Conservation (phyloP, 2,113 vertebrate species). For the Alligator mississippiensis region DNA sequence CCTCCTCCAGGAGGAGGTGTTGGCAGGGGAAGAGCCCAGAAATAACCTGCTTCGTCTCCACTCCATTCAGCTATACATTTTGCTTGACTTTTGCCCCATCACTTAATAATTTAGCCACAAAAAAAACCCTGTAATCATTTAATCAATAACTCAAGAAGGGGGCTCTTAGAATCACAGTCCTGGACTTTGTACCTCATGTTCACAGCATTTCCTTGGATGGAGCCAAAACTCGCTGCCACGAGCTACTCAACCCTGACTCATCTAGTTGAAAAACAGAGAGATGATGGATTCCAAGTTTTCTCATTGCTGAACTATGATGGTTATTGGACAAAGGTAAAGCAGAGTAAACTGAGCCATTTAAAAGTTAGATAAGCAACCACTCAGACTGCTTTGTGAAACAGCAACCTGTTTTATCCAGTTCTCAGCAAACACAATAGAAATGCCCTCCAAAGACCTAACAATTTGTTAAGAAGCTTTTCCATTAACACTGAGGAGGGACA, state of each 20-base stretch:
- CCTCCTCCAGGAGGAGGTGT: background rate
- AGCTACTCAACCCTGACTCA: constrained; percentile 22
- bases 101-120: background rate
- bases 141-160: constrained; percentile 23
- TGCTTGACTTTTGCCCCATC: accelerated
- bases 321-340: constrained; percentile 50
- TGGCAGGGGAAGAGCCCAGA: background rate
- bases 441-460: constrained; percentile 27
- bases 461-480: constrained; percentile 29
- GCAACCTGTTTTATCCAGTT: constrained; percentile 61
- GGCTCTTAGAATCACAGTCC: background rate
- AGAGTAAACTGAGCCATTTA: constrained; percentile 41
- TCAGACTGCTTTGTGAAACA: constrained; percentile 2
- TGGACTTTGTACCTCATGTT: constrained; percentile 24
- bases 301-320: constrained; percentile 17
- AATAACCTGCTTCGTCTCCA: background rate
- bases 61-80: background rate
- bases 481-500: background rate
- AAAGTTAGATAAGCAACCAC: constrained; percentile 7
- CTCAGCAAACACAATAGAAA: constrained; percentile 25
- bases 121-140: background rate
- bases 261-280: constrained; percentile 8
- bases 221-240: background rate
- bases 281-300: constrained; percentile 30
- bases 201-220: accelerated